A percentile compares a stretch with the other conserved stretches of the same genome.
These are phyloP conservation scores for Eupithecia centaureata DNA, from an alignment of 2,888 invertebrate species.

Conservation along the genomic window DNA sequence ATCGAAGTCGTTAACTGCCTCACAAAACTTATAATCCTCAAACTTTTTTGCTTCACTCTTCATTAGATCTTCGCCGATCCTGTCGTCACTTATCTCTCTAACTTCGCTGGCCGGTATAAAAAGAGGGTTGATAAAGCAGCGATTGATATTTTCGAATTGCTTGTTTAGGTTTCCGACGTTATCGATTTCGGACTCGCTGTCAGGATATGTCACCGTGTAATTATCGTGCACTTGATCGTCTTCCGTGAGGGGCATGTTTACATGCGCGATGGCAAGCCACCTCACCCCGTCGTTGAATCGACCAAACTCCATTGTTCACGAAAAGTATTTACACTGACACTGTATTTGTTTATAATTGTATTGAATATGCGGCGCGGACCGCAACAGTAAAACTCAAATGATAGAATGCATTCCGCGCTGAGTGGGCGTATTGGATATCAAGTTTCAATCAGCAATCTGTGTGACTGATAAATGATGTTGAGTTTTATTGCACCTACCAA, in stretches of 20 bases:
- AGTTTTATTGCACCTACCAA: constrained; percentile 24
- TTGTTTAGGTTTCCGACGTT: constrained; percentile 54
- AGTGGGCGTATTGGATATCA: constrained; percentile 71
- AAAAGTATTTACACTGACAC: constrained; percentile 47
- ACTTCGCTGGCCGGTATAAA: constrained; percentile 68
- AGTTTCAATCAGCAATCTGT: constrained; percentile 67
- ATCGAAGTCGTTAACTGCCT: constrained; percentile 78
- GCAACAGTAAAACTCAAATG: constrained; percentile 51
- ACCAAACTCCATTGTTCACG: constrained; percentile 70
- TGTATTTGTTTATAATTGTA: constrained; percentile 54
- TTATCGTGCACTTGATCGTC: constrained; percentile 62
- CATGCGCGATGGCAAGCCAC: constrained; percentile 62
- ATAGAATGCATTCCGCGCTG: constrained; percentile 53
- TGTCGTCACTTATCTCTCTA: constrained; percentile 66
- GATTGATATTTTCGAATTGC: constrained; percentile 59
- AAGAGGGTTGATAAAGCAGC: constrained; percentile 70
- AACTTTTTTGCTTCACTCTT: constrained; percentile 72
- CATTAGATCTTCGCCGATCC: constrained; percentile 68
- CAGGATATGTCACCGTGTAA: constrained; percentile 69
- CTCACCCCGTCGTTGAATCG: constrained; percentile 60
- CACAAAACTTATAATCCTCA: constrained; percentile 76
- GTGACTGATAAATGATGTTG: constrained; percentile 42
- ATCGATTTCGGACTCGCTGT: constrained; percentile 59
- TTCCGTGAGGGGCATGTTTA: constrained; percentile 52
- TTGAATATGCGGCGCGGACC: constrained; percentile 46